Evolutionary conservation across 2,113 vertebrate genomes (phyloP).

Genomic region (Ibidorhyncha struthersii): DNA sequence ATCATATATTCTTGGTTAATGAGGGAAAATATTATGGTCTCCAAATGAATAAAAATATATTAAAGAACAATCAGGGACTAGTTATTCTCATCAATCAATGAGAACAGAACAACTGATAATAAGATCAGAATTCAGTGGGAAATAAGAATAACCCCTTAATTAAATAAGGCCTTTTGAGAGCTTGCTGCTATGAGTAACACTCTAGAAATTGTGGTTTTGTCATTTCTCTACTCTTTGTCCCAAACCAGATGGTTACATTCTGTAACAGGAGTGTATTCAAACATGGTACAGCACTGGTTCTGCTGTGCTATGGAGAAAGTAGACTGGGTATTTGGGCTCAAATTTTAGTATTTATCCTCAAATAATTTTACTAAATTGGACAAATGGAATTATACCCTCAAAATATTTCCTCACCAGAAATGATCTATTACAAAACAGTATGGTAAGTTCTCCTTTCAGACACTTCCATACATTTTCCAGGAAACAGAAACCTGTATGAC

Average conservation of each 20-base stretch:
- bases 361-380: not conserved
- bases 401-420: not conserved
- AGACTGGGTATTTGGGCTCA: not conserved
- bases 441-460: not conserved
- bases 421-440: not conserved
- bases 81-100: not conserved
- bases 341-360: not conserved
- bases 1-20: not conserved
- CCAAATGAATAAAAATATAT: slow-evolving; percentile 1
- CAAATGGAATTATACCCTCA: not conserved
- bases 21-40: not conserved
- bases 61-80: not conserved
- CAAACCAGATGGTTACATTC: not conserved
- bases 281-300: not conserved
- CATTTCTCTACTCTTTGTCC: not conserved
- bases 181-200: not conserved
- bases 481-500: not conserved
- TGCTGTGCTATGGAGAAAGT: not conserved
- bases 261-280: not conserved
- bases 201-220: not conserved
- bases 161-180: not conserved
- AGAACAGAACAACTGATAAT: not conserved
- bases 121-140: not conserved
- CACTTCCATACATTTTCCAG: not conserved
- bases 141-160: not conserved